Evolutionary conservation across 2,797 vertebrate genomes (phyloP).

Genomic region (Sarcoramphus papa): DNA sequence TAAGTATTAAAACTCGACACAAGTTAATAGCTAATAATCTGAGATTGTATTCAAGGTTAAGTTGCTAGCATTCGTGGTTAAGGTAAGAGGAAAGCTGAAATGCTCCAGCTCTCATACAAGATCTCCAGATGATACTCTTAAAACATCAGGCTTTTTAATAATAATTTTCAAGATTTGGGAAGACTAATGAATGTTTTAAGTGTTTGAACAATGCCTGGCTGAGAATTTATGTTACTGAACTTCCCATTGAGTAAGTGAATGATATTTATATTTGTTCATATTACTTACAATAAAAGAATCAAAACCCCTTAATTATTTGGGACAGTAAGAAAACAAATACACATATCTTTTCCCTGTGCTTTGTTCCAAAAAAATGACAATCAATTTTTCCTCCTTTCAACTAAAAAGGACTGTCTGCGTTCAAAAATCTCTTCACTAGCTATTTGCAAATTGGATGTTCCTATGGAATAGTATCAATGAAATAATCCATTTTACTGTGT

Average conservation of each 20-base stretch:
- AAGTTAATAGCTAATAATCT: background rate
- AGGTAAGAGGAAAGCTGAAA: background rate
- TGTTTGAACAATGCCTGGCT: background rate
- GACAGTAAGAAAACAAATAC: background rate
- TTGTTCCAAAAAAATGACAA: background rate
- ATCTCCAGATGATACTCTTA: background rate
- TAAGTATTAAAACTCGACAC: background rate
- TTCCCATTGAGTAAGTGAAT: background rate
- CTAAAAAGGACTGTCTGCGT: background rate
- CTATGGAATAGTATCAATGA: background rate
- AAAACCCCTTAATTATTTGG: background rate
- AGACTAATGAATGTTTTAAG: background rate
- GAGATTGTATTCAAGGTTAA: background rate
- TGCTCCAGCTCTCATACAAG: background rate
- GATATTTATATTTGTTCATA: background rate
- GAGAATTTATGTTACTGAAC: background rate
- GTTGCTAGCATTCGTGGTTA: background rate
- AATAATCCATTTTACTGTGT: constrained; percentile 47
- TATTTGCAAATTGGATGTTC: constrained; percentile 19
- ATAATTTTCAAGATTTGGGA: background rate
- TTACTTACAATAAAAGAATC: background rate
- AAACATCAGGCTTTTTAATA: background rate
- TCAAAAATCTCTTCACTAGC: background rate
- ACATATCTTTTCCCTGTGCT: background rate
- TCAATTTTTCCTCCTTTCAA: background rate